These are phyloP conservation scores for Sardina pilchardus DNA, from an alignment of 2,113 vertebrate species.

Conservation along the genomic window DNA sequence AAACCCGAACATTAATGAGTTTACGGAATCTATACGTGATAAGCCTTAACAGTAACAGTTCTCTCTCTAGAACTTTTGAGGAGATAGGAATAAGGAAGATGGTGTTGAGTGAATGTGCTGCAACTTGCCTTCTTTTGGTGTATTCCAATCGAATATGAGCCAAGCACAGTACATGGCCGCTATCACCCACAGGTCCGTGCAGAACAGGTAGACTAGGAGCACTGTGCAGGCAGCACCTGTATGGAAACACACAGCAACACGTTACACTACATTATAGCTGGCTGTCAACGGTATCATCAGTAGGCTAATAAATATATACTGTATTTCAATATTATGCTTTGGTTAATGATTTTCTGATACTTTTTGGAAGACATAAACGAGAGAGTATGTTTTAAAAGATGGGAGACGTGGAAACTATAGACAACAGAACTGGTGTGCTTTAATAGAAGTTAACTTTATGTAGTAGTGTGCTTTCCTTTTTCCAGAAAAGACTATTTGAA, in stretches of 20 bases:
- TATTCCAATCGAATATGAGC: slow-evolving; percentile 97
- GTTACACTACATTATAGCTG: background rate
- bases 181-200: slow-evolving; percentile 90
- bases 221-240: slow-evolving; percentile 81
- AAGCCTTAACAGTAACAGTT: background rate
- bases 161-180: slow-evolving; percentile 87
- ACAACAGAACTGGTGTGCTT: background rate
- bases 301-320: background rate
- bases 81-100: background rate
- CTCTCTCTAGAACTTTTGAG: background rate
- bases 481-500: background rate
- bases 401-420: too few relatives aligned
- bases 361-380: background rate
- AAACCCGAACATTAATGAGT: background rate
- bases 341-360: background rate
- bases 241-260: background rate
- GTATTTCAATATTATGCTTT: background rate
- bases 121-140: slow-evolving; percentile 85
- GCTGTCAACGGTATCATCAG: background rate
- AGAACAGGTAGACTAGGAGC: slow-evolving; percentile 88
- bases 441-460: background rate
- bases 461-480: background rate
- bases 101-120: background rate
- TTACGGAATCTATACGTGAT: background rate
- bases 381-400: background rate